Base-by-base conservation (phyloP, 2,797 vertebrate species). In the Aulostomus chinensis region DNA sequence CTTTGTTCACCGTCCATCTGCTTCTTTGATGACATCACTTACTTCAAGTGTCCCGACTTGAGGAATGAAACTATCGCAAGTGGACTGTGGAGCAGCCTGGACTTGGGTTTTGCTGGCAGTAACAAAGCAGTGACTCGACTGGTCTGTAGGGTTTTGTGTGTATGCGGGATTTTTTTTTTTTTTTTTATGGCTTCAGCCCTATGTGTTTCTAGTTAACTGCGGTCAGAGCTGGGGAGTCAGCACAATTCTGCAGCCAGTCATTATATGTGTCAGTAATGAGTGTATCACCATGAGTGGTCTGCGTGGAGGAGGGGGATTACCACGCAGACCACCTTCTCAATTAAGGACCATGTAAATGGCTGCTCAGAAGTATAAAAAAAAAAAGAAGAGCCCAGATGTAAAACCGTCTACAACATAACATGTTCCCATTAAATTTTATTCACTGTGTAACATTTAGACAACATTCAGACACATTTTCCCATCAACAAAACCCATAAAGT, bases 121-220 rank as follows among this genome's bases (percentile, higher is more conserved):
- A 40, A 16, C 24, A 16, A n/a, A n/a, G n/a, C n/a, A n/a, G n/a
- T 30, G 16, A 43, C 26, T 43, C 11, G 41, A 9, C 16, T 20
- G 2, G 40, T 17, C 9, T 2, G 2, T 26, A 16, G 16, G 11
- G 9, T n/a, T 43, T 38, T 58, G 28, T 55, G 43, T 65, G 31
- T 40, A 13, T 68, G 58, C 48, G 59, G 32, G 56, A n/a, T 26
- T 50, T 51, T 58, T 37, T 24, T 17, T 15, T 6, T 14, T 20
- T n/a, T 12, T 43, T 66, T 50, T 65, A 73, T 68, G 69, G 46
- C 67, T 71, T 52, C 14, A 37, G 54, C 56, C 50, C 80, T 87
- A 86, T 85, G 79, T 90, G 88, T 86, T 90, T 72, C 78, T 73
- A 36, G 76, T 88, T 89, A 86, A 58, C 56, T 78, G 79, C 15